Conservation (phyloP, 2,797 vertebrate species). For the Alca torda region DNA sequence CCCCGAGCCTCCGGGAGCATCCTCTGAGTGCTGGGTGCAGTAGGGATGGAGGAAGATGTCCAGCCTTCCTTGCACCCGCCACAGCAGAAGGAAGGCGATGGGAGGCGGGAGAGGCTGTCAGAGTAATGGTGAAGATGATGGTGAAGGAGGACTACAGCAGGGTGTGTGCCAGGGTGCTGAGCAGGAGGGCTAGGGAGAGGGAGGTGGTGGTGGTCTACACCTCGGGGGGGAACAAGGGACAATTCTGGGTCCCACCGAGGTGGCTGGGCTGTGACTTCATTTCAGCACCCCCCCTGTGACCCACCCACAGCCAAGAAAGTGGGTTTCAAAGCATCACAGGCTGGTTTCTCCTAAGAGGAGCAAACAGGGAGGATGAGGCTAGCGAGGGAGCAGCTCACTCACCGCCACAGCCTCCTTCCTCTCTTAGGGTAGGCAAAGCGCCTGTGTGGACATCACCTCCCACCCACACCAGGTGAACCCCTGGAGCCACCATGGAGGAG, state of each 20-base stretch:
- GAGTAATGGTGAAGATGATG: not conserved
- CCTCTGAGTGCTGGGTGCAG: rapidly evolving
- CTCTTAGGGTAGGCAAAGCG: not conserved
- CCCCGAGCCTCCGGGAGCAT: not conserved
- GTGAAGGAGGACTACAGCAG: not conserved
- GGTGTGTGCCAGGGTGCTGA: not conserved
- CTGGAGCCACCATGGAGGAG: not conserved
- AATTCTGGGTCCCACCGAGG: not conserved
- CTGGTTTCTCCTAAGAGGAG: not conserved
- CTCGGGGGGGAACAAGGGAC: rapidly evolving
- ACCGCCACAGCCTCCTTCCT: not conserved
- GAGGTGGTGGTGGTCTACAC: not conserved
- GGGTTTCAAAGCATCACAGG: not conserved
- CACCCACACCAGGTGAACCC: not conserved
- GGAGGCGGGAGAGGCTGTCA: not conserved
- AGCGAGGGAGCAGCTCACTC: not conserved
- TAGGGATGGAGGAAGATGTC: not conserved
- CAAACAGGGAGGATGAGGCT: not conserved
- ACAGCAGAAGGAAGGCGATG: rapidly evolving
- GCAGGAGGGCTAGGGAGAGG: not conserved
- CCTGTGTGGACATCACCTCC: not conserved
- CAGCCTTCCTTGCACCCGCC: not conserved
- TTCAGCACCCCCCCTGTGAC: not conserved
- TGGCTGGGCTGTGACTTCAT: not conserved
- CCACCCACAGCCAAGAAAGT: rapidly evolving